Evolutionary conservation across 1,140 invertebrate species (phyloP).

Genomic region (Drosophila rhopaloa): DNA sequence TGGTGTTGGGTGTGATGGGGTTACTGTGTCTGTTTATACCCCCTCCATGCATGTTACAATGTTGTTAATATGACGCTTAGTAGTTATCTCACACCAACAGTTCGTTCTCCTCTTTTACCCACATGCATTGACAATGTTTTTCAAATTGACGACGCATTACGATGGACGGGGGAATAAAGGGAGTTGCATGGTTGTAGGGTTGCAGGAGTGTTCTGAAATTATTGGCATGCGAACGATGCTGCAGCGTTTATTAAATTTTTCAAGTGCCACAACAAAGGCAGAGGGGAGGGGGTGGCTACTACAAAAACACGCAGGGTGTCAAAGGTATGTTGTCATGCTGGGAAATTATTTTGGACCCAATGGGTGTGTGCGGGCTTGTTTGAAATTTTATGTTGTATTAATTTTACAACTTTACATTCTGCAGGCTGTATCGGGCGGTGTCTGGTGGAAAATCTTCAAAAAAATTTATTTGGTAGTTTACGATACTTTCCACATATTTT

Average conservation of each 20-base stretch:
- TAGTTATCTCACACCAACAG: conserved; percentile 50
- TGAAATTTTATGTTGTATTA: conserved; percentile 67
- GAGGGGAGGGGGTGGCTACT: background rate
- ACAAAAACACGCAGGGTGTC: background rate
- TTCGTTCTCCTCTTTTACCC: background rate
- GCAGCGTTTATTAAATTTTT: conserved; percentile 81
- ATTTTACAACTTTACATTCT: conserved; percentile 71
- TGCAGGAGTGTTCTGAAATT: conserved; percentile 55
- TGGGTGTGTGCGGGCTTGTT: conserved; percentile 16
- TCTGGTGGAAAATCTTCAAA: conserved; percentile 1
- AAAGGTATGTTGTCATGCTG: conserved; percentile 31
- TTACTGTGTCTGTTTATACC: conserved; percentile 18
- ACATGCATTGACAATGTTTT: conserved; percentile 72
- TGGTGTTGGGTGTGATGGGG: background rate
- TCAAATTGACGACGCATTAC: conserved; percentile 69
- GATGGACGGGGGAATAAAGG: background rate
- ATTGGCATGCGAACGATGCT: conserved; percentile 79
- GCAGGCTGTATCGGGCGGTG: conserved; percentile 15
- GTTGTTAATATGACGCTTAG: conserved; percentile 79
- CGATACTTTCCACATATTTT: background rate
- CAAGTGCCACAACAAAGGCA: conserved; percentile 61
- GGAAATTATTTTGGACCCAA: conserved; percentile 46
- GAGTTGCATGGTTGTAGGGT: background rate
- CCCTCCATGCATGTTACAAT: conserved; percentile 65
- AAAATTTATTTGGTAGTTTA: background rate